Percentiles rank a stretch among this genome's conserved stretches.
Evolutionary conservation across 2,113 vertebrate species (phyloP).

Genomic region (Triplophysa tibetana): DNA sequence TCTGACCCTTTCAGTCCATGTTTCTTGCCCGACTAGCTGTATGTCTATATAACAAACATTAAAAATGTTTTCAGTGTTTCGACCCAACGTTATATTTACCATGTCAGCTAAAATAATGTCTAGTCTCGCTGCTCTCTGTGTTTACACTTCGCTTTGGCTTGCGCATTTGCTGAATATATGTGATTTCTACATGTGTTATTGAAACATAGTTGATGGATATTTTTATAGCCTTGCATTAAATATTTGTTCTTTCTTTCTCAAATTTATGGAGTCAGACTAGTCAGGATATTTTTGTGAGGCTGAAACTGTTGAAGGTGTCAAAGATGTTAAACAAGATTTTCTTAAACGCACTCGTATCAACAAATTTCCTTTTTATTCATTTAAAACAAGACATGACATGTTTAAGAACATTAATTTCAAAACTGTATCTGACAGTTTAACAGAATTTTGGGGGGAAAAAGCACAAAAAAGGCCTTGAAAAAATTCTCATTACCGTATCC

Average conservation of each 20-base stretch:
- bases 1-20: neutral
- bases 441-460: no score
- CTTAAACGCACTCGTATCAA: no score
- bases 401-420: no score
- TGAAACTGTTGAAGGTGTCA: no score
- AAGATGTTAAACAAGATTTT: no score
- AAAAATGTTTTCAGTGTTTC: constrained; percentile 17
- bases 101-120: constrained; percentile 17
- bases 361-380: no score
- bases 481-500: no score
- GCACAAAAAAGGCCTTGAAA: no score
- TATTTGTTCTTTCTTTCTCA: neutral
- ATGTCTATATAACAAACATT: constrained; percentile 21
- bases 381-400: no score
- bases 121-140: neutral
- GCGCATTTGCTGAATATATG: constrained; percentile 2
- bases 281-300: no score
- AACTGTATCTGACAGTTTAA: no score
- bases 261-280: neutral
- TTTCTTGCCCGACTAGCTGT: constrained; percentile 23
- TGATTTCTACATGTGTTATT: neutral
- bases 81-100: constrained; percentile 4
- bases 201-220: neutral
- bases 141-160: neutral
- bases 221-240: neutral